Evolutionary conservation across 2,113 vertebrate species (phyloP).

Genomic region (Mesocricetus auratus): DNA sequence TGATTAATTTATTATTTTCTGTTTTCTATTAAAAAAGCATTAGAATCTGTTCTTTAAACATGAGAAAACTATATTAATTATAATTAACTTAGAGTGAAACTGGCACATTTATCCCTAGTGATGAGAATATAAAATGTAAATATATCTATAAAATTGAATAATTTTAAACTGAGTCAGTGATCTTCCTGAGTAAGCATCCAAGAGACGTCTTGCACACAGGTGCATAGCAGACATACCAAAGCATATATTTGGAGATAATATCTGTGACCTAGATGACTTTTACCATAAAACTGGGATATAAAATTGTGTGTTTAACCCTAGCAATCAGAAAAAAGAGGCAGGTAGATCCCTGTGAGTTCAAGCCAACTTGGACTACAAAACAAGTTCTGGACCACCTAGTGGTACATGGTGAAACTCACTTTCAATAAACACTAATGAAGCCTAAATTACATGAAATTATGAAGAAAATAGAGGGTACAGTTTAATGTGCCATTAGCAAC

Average conservation of each 20-base stretch:
- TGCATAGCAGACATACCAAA: background rate
- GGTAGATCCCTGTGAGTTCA: too few relatives aligned
- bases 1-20: background rate
- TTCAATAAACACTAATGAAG: background rate
- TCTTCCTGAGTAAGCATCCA: background rate
- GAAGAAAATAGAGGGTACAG: background rate
- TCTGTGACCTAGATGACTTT: background rate
- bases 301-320: background rate
- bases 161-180: background rate
- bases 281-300: background rate
- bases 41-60: background rate
- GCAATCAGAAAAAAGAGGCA: background rate
- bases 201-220: background rate
- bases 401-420: background rate
- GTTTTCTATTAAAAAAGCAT: background rate
- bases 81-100: background rate
- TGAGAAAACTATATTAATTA: background rate
- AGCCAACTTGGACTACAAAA: background rate
- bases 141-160: background rate
- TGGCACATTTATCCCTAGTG: background rate
- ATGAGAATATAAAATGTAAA: background rate
- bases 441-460: background rate
- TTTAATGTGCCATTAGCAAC: background rate
- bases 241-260: background rate
- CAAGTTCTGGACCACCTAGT: background rate